These are phyloP conservation scores for Sapayoa aenigma DNA, from an alignment of 2,113 vertebrate genomes.

Conservation along the genomic window DNA sequence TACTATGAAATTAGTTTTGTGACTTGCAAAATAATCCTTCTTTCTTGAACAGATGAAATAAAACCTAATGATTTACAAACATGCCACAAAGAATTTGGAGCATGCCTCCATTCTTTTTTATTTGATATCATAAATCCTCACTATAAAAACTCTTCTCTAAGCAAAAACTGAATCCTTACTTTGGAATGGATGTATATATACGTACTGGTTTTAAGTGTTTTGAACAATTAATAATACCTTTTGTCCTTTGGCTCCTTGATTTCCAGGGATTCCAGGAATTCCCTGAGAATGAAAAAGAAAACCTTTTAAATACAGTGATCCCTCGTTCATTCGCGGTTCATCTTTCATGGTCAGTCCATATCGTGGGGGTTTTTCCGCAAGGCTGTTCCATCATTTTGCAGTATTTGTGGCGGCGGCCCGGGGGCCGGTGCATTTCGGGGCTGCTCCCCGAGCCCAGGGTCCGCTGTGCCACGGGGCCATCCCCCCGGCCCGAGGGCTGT, in stretches of 20 bases:
- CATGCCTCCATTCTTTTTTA: background rate
- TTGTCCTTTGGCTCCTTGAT: constrained; percentile 75
- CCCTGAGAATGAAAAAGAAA: constrained; percentile 56
- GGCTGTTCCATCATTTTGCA: no score
- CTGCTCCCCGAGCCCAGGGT: no score
- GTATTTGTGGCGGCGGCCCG: no score
- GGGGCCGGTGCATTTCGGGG: no score
- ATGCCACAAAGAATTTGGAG: background rate
- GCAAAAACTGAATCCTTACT: background rate
- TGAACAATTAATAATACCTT: constrained; percentile 58
- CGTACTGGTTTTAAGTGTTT: background rate
- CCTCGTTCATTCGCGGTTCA: no score
- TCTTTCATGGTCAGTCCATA: no score
- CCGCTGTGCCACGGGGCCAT: no score
- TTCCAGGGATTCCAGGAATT: constrained; percentile 78
- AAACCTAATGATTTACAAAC: background rate
- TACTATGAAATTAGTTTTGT: background rate
- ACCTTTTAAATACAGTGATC: background rate
- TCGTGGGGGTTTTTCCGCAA: no score
- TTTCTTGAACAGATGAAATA: background rate
- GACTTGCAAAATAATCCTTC: background rate
- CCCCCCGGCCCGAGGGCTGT: no score
- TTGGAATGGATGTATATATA: background rate
- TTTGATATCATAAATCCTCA: background rate
- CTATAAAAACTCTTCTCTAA: background rate